Evolutionary conservation across 2,113 vertebrate species (phyloP), one percentile per base, ranked within the genome.

Genomic region (Hippoglossus stenolepis): DNA sequence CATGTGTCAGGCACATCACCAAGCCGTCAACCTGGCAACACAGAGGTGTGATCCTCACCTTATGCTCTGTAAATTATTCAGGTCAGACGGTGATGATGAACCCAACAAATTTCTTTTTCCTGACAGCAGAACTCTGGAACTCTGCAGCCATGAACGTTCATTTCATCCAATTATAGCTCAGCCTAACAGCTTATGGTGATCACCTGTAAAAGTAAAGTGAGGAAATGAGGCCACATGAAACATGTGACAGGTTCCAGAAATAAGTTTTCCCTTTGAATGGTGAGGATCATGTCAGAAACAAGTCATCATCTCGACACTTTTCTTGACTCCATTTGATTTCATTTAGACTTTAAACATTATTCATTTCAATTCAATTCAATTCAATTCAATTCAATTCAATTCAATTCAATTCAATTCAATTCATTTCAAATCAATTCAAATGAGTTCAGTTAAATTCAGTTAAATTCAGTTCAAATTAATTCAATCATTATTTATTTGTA

Each of bases 41-140:
- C 56, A 54, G 75, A 92, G 71, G 91, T 92, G 93, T 86, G 90
- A 94, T 89, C 81, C 77, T 90, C 77, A 78, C 87, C 79, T 91
- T 77, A 24, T 38, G 78, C 49, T 81, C 82, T 64, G n/a, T 85
- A 76, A 87, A 80, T 89, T 79, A 88, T 89, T 79, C 85, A 82
- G 80, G 82, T 82, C 75, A 67, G 73, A 71, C 3, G 4, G 61
- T 23, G 60, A 77, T 63, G 76, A 81, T 17, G 12, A 69, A 75
- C n/a, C 69, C 63, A 62, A 68, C 63, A 56, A 43, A 53, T 67
- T 54, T 77, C 3, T 47, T 70, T n/a, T 24, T 70, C 61, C 11
- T 2, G 58, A 54, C n/a, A 51, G 38, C n/a, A n/a, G n/a, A n/a
- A n/a, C n/a, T n/a, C n/a, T n/a, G n/a, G n/a, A n/a, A n/a, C n/a